Base-by-base conservation (phyloP, 2,888 invertebrate genomes). In the Cataglyphis rosenhaueri region DNA sequence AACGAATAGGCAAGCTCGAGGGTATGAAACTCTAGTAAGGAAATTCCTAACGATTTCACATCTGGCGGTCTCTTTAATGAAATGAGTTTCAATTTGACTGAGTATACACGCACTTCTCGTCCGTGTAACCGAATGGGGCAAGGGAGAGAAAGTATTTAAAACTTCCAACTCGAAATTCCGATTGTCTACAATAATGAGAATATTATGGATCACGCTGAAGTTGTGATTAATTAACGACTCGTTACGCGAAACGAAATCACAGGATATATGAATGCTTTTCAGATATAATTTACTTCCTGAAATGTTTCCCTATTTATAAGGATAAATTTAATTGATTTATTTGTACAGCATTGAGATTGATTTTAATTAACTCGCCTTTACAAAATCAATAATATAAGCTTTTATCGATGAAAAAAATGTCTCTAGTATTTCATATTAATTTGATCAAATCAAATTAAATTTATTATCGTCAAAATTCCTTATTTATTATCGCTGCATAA, bases 11-110 rank as follows among this genome's bases (percentile, higher is more conserved):
- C 83, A 65, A 73, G 75, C 83, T 81, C 81, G 76, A 78, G 85
- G 83, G 87, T 83, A 44, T 68, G 76, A 66, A 82, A 84, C 52
- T 76, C 29, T 18, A 55, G 21, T 48, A 25, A 62, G 82, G 52
- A 65, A 84, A 70, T 66, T 75, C 81, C 73, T 75, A 71, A 66
- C 70, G 81, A 83, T 82, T 83, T 87, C 64, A 62, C 82, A 66
- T 76, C 84, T 68, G 87, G 86, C 71, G 74, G 84, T 88, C 75
- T 76, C 73, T 76, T 83, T 86, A 88, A 89, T 82, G 88, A 86
- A 89, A 89, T 86, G 86, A 86, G 82, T 87, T 88, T 86, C 83
- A 88, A 88, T 83, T 86, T 86, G 85, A 87, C 84, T 83, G 62
- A 71, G 59, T 44, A 70, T 59, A 59, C 71, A 59, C 44, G 25